Evolutionary conservation across 2,888 invertebrate genomes (phyloP).

Genomic region (Pammene aurita): DNA sequence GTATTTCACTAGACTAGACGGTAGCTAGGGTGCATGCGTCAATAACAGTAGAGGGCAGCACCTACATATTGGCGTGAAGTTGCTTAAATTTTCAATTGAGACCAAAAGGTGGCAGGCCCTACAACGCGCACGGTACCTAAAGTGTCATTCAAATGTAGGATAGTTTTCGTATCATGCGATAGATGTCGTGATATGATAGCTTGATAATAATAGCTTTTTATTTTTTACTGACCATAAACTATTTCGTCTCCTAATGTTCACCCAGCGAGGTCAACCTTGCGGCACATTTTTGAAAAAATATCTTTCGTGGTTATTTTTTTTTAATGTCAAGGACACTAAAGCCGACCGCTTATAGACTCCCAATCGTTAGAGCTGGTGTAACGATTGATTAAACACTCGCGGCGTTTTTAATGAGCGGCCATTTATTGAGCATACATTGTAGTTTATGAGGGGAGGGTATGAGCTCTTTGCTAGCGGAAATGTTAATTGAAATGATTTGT

Average conservation of each 20-base stretch:
- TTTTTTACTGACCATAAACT: no score
- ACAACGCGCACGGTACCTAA: no score
- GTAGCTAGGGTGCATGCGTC: no score
- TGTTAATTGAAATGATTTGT: neutral
- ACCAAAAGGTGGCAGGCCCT: no score
- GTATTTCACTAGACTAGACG: no score
- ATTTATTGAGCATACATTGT: slow-evolving; percentile 58
- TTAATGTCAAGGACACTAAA: neutral
- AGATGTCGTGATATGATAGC: slow-evolving; percentile 2
- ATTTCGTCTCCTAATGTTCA: no score
- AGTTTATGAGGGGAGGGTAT: slow-evolving; percentile 49
- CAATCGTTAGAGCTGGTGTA: slow-evolving; percentile 43
- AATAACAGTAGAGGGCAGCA: no score
- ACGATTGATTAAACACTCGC: slow-evolving; percentile 56
- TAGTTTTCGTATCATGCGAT: neutral
- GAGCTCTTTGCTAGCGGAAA: slow-evolving; percentile 12
- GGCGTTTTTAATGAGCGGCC: slow-evolving; percentile 51
- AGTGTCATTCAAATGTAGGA: neutral
- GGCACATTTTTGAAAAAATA: no score
- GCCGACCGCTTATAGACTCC: slow-evolving; percentile 1
- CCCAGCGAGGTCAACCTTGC: no score
- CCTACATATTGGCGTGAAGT: no score
- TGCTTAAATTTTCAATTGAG: no score
- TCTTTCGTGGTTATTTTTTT: no score
- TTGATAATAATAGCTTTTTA: neutral